phyloP scores from a whole-genome alignment of 2,888 invertebrate species.

The Coronaproctus castanopsis region DNA sequence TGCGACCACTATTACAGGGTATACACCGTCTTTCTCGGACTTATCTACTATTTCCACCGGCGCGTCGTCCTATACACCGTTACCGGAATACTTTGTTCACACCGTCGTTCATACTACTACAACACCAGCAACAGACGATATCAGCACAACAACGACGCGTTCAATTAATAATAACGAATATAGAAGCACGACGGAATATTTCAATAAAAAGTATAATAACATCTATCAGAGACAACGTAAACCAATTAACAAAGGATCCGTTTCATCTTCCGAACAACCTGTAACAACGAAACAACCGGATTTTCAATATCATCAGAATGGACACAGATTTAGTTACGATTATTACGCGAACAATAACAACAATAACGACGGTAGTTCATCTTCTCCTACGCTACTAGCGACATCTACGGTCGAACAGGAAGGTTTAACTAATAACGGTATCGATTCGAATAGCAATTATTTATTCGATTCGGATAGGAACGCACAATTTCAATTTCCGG shows the following conservation, averaged over 20 bases:
- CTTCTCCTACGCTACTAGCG: not conserved
- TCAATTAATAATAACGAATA: slow-evolving; percentile 7
- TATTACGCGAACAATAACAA: slow-evolving; percentile 3
- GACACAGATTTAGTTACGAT: too few species aligned
- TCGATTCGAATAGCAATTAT: not conserved
- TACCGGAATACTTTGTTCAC: not conserved
- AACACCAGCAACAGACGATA: not conserved
- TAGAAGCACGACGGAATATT: slow-evolving; percentile 8
- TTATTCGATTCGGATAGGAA: not conserved
- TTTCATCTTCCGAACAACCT: not conserved
- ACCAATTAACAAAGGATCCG: slow-evolving; percentile 24
- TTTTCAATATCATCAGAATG: too few species aligned
- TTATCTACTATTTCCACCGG: slow-evolving; percentile 34
- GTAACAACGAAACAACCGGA: slow-evolving; percentile 5
- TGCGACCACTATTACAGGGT: slow-evolving; percentile 9
- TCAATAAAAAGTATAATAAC: slow-evolving; percentile 23
- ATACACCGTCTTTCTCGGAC: slow-evolving; percentile 33
- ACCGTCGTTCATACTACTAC: not conserved
- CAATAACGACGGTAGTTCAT: not conserved
- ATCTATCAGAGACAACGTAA: slow-evolving; percentile 22
- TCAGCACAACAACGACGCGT: slow-evolving; percentile 4
- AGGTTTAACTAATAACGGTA: not conserved
- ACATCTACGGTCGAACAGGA: not conserved
- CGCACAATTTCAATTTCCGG: too few species aligned
- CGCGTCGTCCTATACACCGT: slow-evolving; percentile 1